Base-by-base conservation (phyloP, 1,140 invertebrate species). In the Apis cerana region DNA sequence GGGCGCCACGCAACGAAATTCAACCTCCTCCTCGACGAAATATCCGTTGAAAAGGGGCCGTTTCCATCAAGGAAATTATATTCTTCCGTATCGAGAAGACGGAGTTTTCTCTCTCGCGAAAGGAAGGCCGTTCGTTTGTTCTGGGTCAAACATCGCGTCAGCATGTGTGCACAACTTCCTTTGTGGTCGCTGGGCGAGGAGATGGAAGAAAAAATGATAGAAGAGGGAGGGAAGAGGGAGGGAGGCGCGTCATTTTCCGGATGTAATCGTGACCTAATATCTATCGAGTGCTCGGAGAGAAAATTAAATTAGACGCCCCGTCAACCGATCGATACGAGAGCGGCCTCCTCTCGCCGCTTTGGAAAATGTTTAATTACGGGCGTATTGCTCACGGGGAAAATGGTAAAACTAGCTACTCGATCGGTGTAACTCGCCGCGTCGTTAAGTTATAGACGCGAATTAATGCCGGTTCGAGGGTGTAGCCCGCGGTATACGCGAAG, bases 1-100 rank as follows among this genome's bases (percentile, higher is more conserved):
- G 52, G n/a, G 27, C 77, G 71, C 54, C 68, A 54, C 61, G 11
- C 23, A 50, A 56, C 84, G 80, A 87, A 82, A 82, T 86, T 82
- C 62, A 86, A 56, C 71, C 62, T 33, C 33, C 33, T 33, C 59
- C 59, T 23, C 61, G 17, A 64, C 23, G 65, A 15, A 7, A 64
- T 12, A 9, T 0, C 9, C 62, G 75, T 74, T 52, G 50, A 50
- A 56, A 10, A 15, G 23, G 33, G 33, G 33, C 33, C 33, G 3
- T 33, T 33, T 33, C 33, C 33, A 33, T 33, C 33, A 4, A 33
- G 33, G 33, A 33, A 33, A 33, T 33, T 33, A 33, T 33, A 33
- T 33, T 33, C 33, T 33, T 33, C 3, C 2, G 33, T 33, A 33
- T 33, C 33, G 33, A 33, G 33, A 33, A 33, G 33, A 33, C 33